Base-by-base conservation (phyloP, 2,888 invertebrate species). In the Aphrophora alni region DNA sequence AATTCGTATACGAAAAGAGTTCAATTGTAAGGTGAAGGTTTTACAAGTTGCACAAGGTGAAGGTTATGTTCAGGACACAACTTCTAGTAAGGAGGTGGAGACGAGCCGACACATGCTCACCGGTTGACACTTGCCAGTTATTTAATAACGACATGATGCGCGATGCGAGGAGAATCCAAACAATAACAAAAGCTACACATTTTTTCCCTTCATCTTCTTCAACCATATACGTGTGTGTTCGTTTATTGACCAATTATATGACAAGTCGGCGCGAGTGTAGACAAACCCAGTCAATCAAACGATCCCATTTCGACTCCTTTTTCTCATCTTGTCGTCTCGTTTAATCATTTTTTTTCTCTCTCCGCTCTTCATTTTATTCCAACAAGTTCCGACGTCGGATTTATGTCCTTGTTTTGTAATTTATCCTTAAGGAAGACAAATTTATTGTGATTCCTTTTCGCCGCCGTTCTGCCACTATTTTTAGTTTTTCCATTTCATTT, bases 161-260 rank as follows among this genome's bases (percentile, higher is more conserved):
- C n/a, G n/a, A n/a, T 77, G 77, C 77, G 77, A 77, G 25, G 28
- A 17, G 38, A 70, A 69, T 69, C 69, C 26, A 27, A 71, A 77
- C 77, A 77, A 77, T 77, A 77, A 72, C 78, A 33, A 38, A 44
- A 72, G 72, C 27, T 73, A 78, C 78, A 78, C 70, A 72, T 78
- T 78, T 78, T 78, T 51, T 28, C 71, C 71, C 21, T 59, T 21
- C 59, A 44, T 44, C 44, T 44, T 44, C 44, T 44, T 69, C 69
- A 26, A 12, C 71, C 72, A 24, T 77, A 38, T 71, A 44, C 72
- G 78, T 51, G 78, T 71, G 78, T 72, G 78, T 72, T 72, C 78
- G 44, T 78, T 72, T 78, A 78, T 78, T 78, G 78, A 51, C 78
- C 78, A 78, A 78, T 78, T 78, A 78, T 78, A 70, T 72, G 72